Evolutionary conservation across 2,888 invertebrate genomes (phyloP).

Genomic region (Acanthopleura granulata): DNA sequence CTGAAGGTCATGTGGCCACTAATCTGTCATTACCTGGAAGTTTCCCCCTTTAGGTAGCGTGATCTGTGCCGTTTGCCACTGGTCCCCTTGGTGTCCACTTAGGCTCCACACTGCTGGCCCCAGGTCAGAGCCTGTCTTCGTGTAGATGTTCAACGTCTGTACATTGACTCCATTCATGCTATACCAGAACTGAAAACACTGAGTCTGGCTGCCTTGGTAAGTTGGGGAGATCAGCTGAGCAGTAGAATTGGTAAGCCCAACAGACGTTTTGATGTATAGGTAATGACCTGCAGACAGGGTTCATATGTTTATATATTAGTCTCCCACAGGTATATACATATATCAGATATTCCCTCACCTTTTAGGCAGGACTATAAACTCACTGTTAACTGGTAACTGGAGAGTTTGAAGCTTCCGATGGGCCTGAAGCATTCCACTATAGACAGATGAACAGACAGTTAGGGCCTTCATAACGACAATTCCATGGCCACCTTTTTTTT

Average conservation of each 20-base stretch:
- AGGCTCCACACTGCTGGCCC: constrained; percentile 33
- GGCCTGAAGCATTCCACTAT: too few species aligned
- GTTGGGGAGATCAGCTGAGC: background rate
- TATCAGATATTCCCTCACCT: too few species aligned
- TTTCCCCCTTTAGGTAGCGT: background rate
- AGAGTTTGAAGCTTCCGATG: too few species aligned
- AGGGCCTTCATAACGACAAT: too few species aligned
- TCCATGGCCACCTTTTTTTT: too few species aligned
- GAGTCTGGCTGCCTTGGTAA: constrained; percentile 6
- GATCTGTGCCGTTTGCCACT: constrained; percentile 39
- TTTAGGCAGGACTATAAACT: too few species aligned
- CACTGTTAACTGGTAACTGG: too few species aligned
- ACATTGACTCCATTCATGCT: constrained; percentile 58
- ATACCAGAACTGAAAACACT: constrained; percentile 52
- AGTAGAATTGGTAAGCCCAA: background rate
- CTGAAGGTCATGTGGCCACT: too few species aligned
- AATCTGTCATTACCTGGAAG: background rate
- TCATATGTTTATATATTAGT: too few species aligned
- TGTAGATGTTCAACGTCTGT: constrained; percentile 45
- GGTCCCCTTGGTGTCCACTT: constrained; percentile 41
- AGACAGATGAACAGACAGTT: too few species aligned
- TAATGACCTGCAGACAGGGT: background rate
- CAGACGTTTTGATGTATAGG: background rate
- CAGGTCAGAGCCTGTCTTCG: constrained; percentile 18
- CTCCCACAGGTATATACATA: too few species aligned